Evolutionary conservation across 2,888 invertebrate species (phyloP), one percentile per base, ranked within the genome.

Genomic region (Zaprionus lineosus): DNA sequence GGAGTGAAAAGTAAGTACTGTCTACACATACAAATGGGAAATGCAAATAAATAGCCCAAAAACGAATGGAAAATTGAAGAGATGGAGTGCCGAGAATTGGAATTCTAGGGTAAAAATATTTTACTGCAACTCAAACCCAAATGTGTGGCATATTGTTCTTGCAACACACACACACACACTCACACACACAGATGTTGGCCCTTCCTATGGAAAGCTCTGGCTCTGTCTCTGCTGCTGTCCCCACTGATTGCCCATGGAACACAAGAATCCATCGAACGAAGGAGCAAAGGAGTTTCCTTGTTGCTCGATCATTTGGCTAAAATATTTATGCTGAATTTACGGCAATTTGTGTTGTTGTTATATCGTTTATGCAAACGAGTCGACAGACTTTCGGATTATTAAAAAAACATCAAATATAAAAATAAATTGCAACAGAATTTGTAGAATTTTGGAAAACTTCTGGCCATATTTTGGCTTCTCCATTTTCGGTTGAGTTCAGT

Each of bases 11-110:
- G n/a, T n/a, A n/a, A n/a, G n/a, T n/a, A n/a, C n/a, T n/a, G n/a
- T n/a, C n/a, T n/a, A 53, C 47, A 57, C 34, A 58, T 4, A 56
- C 46, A 73, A 72, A 62, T 73, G 67, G 57, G 21, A 72, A 74
- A 75, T 71, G 67, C 79, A 64, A 75, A 82, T 78, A 82, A 84
- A 74, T 74, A 57, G 39, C 56, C 47, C 40, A 67, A 78, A n/a
- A 68, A 68, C 53, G 61, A 47, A 67, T 78, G 57, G 73, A 74
- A 74, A 70, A 71, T 68, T 82, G 74, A 58, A 44, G 51, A 57
- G 69, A 72, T 62, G 44, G 47, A 72, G 73, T 56, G 51, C 21
- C 12, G 26, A 29, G 48, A 39, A 40, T 41, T 16, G 63, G 16
- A 39, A 50, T 36, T 48, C 50, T 57, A 29, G 24, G 41, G 29